Evolutionary conservation across 2,888 invertebrate species (phyloP), one percentile per base, ranked within the genome.

Genomic region (Trachelus iudaicus): DNA sequence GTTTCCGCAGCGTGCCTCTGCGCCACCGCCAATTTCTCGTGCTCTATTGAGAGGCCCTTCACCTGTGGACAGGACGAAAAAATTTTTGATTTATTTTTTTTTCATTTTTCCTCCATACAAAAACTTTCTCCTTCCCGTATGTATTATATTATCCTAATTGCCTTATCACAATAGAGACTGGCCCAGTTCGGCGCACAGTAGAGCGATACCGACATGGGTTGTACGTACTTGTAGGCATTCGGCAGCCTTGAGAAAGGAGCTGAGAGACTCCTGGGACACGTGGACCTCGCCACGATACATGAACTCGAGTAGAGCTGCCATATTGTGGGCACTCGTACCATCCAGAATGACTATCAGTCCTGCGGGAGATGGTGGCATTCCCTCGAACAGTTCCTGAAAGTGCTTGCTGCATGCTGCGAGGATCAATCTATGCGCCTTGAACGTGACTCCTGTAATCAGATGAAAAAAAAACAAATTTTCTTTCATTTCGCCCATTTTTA

Each of bases 221-320:
- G 13, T 35, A 85, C 87, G 85, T 87, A 96, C 97, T 94, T 97
- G 97, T 89, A 97, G 94, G 92, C 96, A 96, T 93, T 97, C 97
- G 78, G 97, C 97, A 85, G 97, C 97, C 92, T 97, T 97, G 83
- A 97, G 94, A 92, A 97, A 97, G 92, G 97, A 97, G 90, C 96
- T 96, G 86, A 97, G 94, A 84, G 97, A 96, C 92, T 97, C 97
- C 93, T 97, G 97, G 87, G 97, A 97, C 89, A 97, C 97, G 92
- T 97, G 97, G 86, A 97, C 97, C 92, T 97, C 97, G 80, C 97
- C 97, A 92, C 97, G 97, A 93, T 97, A 97, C 97, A 97, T 97
- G 92, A 97, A 97, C 92, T 97, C 97, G 84, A 97, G 94, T 84
- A 97, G 94, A 73, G 97, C 97, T 84, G 97, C 96, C 97, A 97